Evolutionary conservation across 2,888 invertebrate species (phyloP).

Genomic region (Geophilus truncorum): DNA sequence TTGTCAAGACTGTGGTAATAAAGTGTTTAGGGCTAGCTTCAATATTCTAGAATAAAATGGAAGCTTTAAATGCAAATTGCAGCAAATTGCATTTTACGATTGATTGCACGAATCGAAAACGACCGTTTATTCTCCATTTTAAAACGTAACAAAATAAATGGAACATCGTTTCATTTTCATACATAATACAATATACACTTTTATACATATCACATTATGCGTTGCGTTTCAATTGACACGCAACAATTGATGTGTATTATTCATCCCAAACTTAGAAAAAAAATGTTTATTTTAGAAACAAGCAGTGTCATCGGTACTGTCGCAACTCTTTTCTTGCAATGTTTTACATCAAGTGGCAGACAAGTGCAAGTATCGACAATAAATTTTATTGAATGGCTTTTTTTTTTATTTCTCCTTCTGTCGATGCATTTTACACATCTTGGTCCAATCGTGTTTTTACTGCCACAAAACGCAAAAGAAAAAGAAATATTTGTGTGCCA

Average conservation of each 20-base stretch:
- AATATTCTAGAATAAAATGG: neutral
- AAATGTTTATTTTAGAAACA: too few relatives aligned
- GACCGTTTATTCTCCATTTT: neutral
- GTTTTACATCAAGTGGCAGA: neutral
- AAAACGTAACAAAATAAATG: too few relatives aligned
- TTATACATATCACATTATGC: too few relatives aligned
- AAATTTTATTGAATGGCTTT: neutral
- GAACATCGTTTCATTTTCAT: too few relatives aligned
- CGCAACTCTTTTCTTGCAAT: neutral
- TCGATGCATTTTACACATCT: neutral
- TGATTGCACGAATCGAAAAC: neutral
- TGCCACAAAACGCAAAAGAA: neutral
- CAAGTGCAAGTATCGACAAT: neutral
- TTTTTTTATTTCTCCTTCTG: neutral
- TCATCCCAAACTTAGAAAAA: too few relatives aligned
- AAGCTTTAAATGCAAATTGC: neutral
- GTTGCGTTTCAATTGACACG: too few relatives aligned
- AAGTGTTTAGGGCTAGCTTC: neutral
- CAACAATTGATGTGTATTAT: too few relatives aligned
- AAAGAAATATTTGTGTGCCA: neutral
- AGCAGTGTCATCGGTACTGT: too few relatives aligned
- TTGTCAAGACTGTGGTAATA: neutral
- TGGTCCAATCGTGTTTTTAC: neutral
- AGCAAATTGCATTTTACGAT: neutral
- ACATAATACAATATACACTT: neutral